Evolutionary conservation across 2,888 invertebrate genomes (phyloP), one percentile per base, ranked within the genome.

Genomic region (Chrysodeixis includens): DNA sequence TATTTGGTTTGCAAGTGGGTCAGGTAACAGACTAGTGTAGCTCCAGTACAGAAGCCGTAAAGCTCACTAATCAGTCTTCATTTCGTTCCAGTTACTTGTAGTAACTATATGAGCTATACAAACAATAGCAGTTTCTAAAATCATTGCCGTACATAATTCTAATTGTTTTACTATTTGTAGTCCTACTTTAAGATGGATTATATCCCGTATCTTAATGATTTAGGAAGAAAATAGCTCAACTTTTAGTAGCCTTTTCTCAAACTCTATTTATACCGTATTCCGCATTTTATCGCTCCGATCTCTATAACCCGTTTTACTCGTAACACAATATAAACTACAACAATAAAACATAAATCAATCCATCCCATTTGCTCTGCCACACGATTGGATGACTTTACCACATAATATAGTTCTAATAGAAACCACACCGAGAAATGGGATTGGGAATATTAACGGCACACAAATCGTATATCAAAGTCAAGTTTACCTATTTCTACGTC

Each of bases 1-100:
- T 18, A 20, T 49, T 49, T 30, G 30, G 2, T 20, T 1, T 12
- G 10, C 14, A 59, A 63, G n/a, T 63, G 63, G 75, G 70, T 3
- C 30, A 59, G n/a, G 26, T 22, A 30, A 32, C 14, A 69, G 59
- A 57, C 46, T 30, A 51, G 51, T 35, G 44, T 44, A 71, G 16
- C 32, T 60, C 32, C 46, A 40, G 52, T 30, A 58, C 46, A 32
- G 76, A 73, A 66, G 61, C 66, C 76, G 58, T 73, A 76, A 35
- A 71, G 61, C 66, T 26, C 16, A 20, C 46, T 51, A 44, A 51
- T 9, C 16, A 4, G 44, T 20, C 44, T 35, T 0, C 56, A 32
- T 1, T 22, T 49, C 49, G 54, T 20, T 60, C 56, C 65, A 56
- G 58, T 55, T 59, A 44, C 3, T 26, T 26, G n/a, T n/a, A n/a